A percentile compares a stretch with the other conserved stretches of the same genome.
Evolutionary conservation across 2,113 vertebrate species (phyloP).

Genomic region (Rhodinocichla rosea): DNA sequence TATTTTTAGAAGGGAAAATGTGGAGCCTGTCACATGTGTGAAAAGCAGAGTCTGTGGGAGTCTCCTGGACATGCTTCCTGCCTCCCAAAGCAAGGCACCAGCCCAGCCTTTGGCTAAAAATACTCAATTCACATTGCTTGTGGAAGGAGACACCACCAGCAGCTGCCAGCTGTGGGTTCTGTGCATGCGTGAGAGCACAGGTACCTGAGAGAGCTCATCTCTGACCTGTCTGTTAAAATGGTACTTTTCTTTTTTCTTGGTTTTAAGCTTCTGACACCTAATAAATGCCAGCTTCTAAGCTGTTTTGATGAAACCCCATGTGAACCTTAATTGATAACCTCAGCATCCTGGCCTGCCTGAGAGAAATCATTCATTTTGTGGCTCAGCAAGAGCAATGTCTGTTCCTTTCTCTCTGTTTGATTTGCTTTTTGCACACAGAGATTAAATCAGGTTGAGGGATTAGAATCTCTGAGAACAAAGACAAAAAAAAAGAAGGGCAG

Average conservation of each 20-base stretch:
- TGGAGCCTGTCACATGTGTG: background rate
- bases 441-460: background rate
- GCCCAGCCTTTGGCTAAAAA: background rate
- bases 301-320: background rate
- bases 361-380: background rate
- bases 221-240: background rate
- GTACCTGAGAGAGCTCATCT: background rate
- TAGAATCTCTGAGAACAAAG: background rate
- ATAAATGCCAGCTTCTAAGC: background rate
- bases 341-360: background rate
- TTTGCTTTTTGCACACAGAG: background rate
- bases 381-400: background rate
- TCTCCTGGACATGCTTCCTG: background rate
- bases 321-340: background rate
- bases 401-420: background rate
- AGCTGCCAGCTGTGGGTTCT: background rate
- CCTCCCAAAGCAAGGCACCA: background rate
- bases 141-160: background rate
- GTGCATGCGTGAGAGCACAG: background rate
- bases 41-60: background rate
- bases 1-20: background rate
- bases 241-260: background rate
- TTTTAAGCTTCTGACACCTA: background rate
- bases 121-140: fast-evolving
- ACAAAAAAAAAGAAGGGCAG: background rate